Evolutionary conservation across 2,888 invertebrate species (phyloP).

Genomic region (Terebella lapidaria): DNA sequence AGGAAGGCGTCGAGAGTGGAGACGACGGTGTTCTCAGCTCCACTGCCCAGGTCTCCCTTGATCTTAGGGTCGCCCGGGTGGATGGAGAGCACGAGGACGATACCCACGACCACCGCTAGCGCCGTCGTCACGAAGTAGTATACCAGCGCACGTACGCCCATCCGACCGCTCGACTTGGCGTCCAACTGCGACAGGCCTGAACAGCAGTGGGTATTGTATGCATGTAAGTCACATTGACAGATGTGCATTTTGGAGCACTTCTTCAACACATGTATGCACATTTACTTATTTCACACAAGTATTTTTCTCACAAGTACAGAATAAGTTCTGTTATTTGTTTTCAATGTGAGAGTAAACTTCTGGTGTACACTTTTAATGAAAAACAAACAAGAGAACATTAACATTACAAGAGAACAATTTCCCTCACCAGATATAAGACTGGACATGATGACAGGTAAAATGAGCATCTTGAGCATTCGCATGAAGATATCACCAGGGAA

Average conservation of each 20-base stretch:
- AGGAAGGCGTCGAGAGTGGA: conserved; percentile 61
- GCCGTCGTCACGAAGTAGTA: conserved; percentile 66
- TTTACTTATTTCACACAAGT: background rate
- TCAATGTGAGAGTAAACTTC: too few relatives aligned
- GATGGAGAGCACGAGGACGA: conserved; percentile 62
- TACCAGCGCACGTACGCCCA: conserved; percentile 62
- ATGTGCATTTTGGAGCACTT: too few relatives aligned
- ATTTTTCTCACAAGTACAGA: background rate
- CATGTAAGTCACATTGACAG: background rate
- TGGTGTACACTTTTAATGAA: too few relatives aligned
- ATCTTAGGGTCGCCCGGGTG: conserved; percentile 59
- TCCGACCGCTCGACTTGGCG: conserved; percentile 62
- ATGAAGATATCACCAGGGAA: conserved; percentile 68
- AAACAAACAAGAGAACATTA: too few relatives aligned
- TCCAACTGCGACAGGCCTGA: conserved; percentile 64
- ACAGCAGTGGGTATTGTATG: background rate
- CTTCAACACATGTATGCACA: background rate
- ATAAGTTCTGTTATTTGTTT: too few relatives aligned
- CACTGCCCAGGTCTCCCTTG: conserved; percentile 27
- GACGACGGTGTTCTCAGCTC: conserved; percentile 46
- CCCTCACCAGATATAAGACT: conserved; percentile 59
- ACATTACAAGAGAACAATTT: too few relatives aligned
- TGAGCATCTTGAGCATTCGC: conserved; percentile 67
- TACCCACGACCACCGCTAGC: conserved; percentile 63
- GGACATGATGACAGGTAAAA: conserved; percentile 65